phyloP scores from a whole-genome alignment of 2,113 vertebrate species.

The Smithornis capensis region DNA sequence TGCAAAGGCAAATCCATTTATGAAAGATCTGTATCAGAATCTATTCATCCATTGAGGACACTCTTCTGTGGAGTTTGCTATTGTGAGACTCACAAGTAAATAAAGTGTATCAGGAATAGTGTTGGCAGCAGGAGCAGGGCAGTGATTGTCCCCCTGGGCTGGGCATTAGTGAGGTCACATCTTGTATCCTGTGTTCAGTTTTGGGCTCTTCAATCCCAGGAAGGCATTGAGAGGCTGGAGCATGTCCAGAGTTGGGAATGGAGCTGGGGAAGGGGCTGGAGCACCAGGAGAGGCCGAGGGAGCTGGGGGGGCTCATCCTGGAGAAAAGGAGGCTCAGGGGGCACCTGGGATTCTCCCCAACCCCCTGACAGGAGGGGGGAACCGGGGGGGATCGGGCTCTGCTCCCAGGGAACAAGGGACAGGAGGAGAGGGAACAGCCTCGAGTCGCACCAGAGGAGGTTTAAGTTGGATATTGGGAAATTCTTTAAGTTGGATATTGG shows the following conservation, averaged over 20 bases:
- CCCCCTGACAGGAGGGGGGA: neutral
- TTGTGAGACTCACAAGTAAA: neutral
- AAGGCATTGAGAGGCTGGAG: neutral
- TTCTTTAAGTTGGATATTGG: neutral
- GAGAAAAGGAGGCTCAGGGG: neutral
- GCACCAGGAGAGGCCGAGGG: neutral
- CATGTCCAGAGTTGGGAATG: neutral
- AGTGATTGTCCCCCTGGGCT: neutral
- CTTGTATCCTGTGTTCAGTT: neutral
- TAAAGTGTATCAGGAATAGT: accelerated
- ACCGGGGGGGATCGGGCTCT: neutral
- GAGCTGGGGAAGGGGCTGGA: neutral
- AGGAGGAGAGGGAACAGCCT: neutral
- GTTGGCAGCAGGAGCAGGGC: neutral
- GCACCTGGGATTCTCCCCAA: neutral
- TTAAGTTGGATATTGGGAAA: neutral
- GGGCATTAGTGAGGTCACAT: neutral
- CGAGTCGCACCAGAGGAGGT: neutral
- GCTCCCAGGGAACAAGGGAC: neutral
- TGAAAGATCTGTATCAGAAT: neutral
- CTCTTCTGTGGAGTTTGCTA: neutral
- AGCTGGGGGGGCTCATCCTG: neutral
- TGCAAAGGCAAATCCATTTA: neutral
- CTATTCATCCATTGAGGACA: neutral
- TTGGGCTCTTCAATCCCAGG: neutral